Evolutionary conservation across 2,888 invertebrate genomes (phyloP).

Genomic region (Sinohyriopsis cumingii): DNA sequence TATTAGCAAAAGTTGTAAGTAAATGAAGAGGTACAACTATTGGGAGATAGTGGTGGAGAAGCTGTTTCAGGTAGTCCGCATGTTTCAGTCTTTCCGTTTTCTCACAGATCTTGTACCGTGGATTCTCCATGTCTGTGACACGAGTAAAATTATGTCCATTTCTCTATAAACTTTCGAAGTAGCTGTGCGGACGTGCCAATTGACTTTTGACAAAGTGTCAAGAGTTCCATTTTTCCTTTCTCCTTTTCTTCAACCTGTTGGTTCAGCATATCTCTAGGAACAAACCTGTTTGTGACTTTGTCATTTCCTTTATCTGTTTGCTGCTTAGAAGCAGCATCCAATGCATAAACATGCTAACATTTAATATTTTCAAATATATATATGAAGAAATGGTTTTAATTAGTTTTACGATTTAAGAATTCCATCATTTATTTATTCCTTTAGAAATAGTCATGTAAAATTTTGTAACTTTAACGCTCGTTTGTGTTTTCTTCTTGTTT

Average conservation of each 20-base stretch:
- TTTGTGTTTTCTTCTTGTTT: too few relatives aligned
- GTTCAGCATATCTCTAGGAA: constrained; percentile 30
- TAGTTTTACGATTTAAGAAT: too few relatives aligned
- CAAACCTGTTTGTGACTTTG: too few relatives aligned
- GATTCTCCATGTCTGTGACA: constrained; percentile 45
- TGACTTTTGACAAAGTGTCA: constrained; percentile 25
- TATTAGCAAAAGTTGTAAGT: constrained; percentile 3
- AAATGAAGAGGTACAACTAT: constrained; percentile 24
- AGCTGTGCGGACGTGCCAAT: constrained; percentile 33
- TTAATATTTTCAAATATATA: too few relatives aligned
- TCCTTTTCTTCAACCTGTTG: constrained; percentile 9
- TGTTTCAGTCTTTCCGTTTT: constrained; percentile 29
- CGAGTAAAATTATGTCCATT: constrained; percentile 47
- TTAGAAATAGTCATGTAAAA: too few relatives aligned
- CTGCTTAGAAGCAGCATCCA: too few relatives aligned
- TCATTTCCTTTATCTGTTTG: too few relatives aligned
- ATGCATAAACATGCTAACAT: too few relatives aligned
- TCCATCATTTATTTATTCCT: too few relatives aligned
- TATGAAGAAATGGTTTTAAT: too few relatives aligned
- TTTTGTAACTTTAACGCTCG: too few relatives aligned
- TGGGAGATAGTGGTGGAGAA: constrained; percentile 33
- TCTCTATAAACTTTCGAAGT: constrained; percentile 27
- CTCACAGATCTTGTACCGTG: constrained; percentile 41
- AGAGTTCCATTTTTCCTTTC: constrained; percentile 26
- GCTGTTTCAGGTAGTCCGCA: constrained; percentile 37